Percentiles rank a stretch among this genome's conserved stretches.
These are phyloP conservation scores for Spea hammondii DNA, from an alignment of 2,797 vertebrate species.

Conservation along the genomic window DNA sequence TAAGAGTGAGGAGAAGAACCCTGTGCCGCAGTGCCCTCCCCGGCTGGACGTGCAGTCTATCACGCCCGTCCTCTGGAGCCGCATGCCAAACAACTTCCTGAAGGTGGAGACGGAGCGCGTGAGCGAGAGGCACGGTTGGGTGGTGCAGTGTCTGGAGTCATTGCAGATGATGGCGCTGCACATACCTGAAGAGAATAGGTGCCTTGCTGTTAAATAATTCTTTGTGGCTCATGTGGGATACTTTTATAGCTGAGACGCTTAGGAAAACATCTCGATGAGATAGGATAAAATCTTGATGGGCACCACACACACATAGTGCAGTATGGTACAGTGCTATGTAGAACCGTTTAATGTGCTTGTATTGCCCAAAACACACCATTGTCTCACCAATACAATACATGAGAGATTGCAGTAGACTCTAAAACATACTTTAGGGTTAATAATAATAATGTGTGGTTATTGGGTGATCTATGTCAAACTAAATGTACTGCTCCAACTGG, in stretches of 20 bases:
- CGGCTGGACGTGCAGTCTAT: conserved; percentile 92
- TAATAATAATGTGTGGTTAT: too few species aligned
- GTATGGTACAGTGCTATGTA: too few species aligned
- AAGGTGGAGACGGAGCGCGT: conserved; percentile 88
- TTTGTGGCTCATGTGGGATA: too few species aligned
- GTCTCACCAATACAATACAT: too few species aligned
- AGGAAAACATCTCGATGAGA: too few species aligned
- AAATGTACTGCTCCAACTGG: too few species aligned
- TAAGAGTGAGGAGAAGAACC: conserved; percentile 93
- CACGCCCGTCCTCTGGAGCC: conserved; percentile 92
- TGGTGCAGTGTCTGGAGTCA: conserved; percentile 90
- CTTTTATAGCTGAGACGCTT: too few species aligned
- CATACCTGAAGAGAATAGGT: conserved; percentile 98
- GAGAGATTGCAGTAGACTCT: too few species aligned
- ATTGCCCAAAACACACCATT: background rate
- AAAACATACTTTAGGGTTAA: too few species aligned
- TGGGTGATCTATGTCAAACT: too few species aligned
- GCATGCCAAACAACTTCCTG: conserved; percentile 94
- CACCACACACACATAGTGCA: too few species aligned
- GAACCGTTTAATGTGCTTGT: background rate
- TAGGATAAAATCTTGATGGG: too few species aligned
- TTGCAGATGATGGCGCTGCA: conserved; percentile 97
- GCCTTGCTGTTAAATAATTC: background rate
- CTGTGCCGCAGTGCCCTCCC: conserved; percentile 91
- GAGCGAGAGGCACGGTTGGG: conserved; percentile 94